Percentiles rank a stretch among this genome's conserved stretches.
These are phyloP conservation scores for Brachionus calyciflorus DNA, from an alignment of 1,140 invertebrate species.

Conservation along the genomic window DNA sequence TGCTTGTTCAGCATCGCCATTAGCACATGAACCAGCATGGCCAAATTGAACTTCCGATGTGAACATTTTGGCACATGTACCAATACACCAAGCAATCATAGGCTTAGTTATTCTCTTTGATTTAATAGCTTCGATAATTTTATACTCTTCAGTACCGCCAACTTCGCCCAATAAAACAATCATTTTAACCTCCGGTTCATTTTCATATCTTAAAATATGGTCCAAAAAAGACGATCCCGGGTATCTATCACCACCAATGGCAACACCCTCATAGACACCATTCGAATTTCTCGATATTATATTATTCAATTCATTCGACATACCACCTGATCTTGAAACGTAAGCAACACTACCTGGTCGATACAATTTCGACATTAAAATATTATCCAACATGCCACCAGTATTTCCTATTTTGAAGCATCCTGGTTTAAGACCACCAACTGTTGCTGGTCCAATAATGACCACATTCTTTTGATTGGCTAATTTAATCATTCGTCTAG, in stretches of 20 bases:
- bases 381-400: conserved; percentile 99
- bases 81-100: conserved; percentile 96
- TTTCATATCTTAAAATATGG: conserved; percentile 81
- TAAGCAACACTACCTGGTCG: conserved; percentile 91
- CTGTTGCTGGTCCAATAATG: conserved; percentile 94
- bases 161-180: conserved; percentile 94
- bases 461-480: conserved; percentile 77
- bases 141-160: conserved; percentile 97
- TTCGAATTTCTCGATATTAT: conserved; percentile 94
- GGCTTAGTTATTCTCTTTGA: conserved; percentile 83
- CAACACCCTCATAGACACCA: conserved; percentile 94
- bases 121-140: conserved; percentile 84
- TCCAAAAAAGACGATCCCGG: conserved; percentile 98
- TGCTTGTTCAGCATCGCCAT: conserved; percentile 90
- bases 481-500: conserved; percentile 83
- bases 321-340: conserved; percentile 94
- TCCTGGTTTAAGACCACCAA: conserved; percentile 88
- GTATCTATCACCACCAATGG: conserved; percentile 96
- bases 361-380: conserved; percentile 93
- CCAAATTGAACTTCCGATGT: conserved; percentile 96
- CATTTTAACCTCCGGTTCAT: conserved; percentile 77
- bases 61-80: conserved; percentile 83
- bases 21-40: conserved; percentile 95
- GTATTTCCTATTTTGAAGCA: conserved; percentile 99
- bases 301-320: conserved; percentile 99